A percentile compares a stretch with the other conserved stretches of the same genome.
These are phyloP conservation scores for Coreoperca whiteheadi DNA, from an alignment of 2,113 vertebrate genomes.

Conservation along the genomic window DNA sequence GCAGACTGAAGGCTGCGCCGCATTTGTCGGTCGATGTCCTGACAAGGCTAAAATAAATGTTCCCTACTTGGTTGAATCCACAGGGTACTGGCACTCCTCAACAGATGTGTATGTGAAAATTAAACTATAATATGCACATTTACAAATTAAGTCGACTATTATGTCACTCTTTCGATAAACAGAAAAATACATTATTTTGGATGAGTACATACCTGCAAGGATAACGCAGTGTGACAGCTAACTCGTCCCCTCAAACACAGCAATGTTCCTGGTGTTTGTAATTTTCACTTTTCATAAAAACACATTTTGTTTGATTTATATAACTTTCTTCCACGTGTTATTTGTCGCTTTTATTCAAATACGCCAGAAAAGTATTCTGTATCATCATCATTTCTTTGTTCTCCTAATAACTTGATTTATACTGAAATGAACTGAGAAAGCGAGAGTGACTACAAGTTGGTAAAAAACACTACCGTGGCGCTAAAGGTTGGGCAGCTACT, in stretches of 20 bases:
- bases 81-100: accelerated
- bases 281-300: slow-evolving; percentile 37
- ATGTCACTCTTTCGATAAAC: accelerated
- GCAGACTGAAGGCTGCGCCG: slow-evolving; percentile 81
- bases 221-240: slow-evolving; percentile 77
- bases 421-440: background rate
- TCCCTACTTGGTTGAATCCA: background rate
- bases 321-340: accelerated
- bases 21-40: slow-evolving; percentile 83
- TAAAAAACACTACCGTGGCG: background rate
- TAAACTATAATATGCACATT: accelerated
- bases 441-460: background rate
- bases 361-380: accelerated
- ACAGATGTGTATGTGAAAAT: accelerated
- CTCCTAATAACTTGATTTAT: background rate
- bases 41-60: slow-evolving; percentile 59
- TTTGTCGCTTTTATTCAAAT: background rate
- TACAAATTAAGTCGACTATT: accelerated
- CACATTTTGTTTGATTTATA: background rate
- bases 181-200: too few species aligned
- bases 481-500: background rate
- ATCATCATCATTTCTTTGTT: background rate
- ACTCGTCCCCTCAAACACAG: slow-evolving; percentile 70
- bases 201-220: slow-evolving; percentile 79
- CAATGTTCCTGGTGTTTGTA: slow-evolving; percentile 59